Base-by-base conservation (phyloP, 2,797 vertebrate genomes). In the Limosa lapponica region DNA sequence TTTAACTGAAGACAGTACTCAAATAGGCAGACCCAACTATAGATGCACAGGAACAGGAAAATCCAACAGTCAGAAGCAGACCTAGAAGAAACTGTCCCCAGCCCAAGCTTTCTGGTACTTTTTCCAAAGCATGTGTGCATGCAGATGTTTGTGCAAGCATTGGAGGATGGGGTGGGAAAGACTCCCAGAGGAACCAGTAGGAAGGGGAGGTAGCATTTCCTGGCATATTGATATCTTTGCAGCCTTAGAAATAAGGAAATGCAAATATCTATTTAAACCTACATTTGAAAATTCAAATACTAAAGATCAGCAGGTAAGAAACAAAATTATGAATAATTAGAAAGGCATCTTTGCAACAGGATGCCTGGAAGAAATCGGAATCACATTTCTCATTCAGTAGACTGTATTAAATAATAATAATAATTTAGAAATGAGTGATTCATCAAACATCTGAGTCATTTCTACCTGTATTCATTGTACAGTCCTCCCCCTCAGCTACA, bases 391-490 rank as follows among this genome's bases (percentile, higher is more conserved):
- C 81, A 82, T 55, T 92, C 90, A 82, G 49, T 4, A 82, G 55
- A 61, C 8, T 48, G 51, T 44, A 89, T 71, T 82, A 92, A 90
- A 55, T 79, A 64, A 15, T 39, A 57, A 34, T 36, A 90, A 91
- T 46, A 81, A 89, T 32, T 66, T 36, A 84, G 83, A 93, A 96
- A 82, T 72, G 37, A 91, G 59, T 57, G 80, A 95, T 79, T 95
- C 74, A 79, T 52, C 61, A 95, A 92, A 94, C 7, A 65, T 46
- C n/a, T 77, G 93, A 95, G 78, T 95, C 44, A 96, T 82, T 89
- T 93, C 82, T 95, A 95, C 82, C 88, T 95, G 89, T 58, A 82
- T 80, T 87, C 67, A 95, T 90, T 49, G 48, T 46, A 93, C 24
- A 82, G 57, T 94, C 62, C 82, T 73, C 89, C 85, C 80, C 67